Evolutionary conservation across 2,888 invertebrate species (phyloP).

Genomic region (Spatulosminthurus flaviceps): DNA sequence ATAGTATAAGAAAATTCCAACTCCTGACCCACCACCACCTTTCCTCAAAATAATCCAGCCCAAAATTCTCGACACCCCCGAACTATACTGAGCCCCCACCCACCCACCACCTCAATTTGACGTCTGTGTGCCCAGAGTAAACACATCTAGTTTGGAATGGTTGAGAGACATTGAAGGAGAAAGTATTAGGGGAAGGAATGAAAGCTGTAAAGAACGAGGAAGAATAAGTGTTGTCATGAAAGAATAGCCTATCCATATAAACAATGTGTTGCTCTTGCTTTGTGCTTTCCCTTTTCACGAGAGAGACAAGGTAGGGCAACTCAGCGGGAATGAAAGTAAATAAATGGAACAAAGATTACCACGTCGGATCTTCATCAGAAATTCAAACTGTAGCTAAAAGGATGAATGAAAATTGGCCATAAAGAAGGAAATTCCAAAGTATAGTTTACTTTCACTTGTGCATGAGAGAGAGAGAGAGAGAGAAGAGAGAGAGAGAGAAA

Average conservation of each 20-base stretch:
- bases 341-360: slow-evolving; percentile 18
- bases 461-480: too few species aligned
- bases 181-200: neutral
- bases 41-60: too few species aligned
- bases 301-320: slow-evolving; percentile 18
- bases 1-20: too few species aligned
- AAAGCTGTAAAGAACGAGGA: neutral
- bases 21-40: too few species aligned
- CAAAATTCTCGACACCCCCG: too few species aligned
- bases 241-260: slow-evolving; percentile 12
- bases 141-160: neutral
- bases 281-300: slow-evolving; percentile 9
- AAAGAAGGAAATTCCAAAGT: neutral
- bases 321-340: slow-evolving; percentile 14
- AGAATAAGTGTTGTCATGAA: neutral
- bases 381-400: slow-evolving; percentile 18
- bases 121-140: too few species aligned
- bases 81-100: too few species aligned
- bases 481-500: too few species aligned
- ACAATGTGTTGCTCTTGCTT: neutral
- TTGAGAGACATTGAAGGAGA: neutral
- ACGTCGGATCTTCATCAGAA: slow-evolving; percentile 12
- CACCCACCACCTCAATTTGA: too few species aligned
- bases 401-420: slow-evolving; percentile 13
- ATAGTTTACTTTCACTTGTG: neutral